A percentile compares a stretch with the other conserved stretches of the same genome.
phyloP scores from a whole-genome alignment of 2,888 invertebrate species.

The Drosophila demipolita region DNA sequence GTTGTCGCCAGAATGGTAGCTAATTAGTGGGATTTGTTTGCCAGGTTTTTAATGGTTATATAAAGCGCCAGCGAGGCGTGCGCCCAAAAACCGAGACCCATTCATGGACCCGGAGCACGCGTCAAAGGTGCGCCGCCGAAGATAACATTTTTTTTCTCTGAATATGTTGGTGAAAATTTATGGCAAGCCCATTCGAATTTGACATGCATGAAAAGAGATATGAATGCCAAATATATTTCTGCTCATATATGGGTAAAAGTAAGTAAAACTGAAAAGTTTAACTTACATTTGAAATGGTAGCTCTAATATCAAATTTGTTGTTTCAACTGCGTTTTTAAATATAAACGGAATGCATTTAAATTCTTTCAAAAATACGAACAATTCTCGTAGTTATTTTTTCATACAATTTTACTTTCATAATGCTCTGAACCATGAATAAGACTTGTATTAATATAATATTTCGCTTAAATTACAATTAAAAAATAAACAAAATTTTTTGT shows the following conservation, averaged over 20 bases:
- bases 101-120: constrained; percentile 48
- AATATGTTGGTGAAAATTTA: constrained; percentile 15
- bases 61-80: constrained; percentile 36
- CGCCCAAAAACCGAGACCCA: constrained; percentile 21
- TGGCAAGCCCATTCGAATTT: constrained; percentile 20
- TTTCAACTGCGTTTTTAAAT: background rate
- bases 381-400: background rate
- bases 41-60: constrained; percentile 47
- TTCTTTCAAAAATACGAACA: background rate
- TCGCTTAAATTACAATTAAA: background rate
- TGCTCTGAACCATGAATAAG: background rate
- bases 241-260: constrained; percentile 12
- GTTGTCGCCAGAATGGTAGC: constrained; percentile 37
- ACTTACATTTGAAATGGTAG: background rate
- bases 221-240: background rate
- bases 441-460: background rate
- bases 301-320: constrained; percentile 1
- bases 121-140: constrained; percentile 49
- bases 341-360: background rate
- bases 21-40: constrained; percentile 77
- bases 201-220: constrained; percentile 16
- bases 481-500: background rate
- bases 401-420: background rate
- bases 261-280: constrained; percentile 4
- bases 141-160: constrained; percentile 6